These are phyloP conservation scores for Ramphastos sulfuratus DNA, from an alignment of 2,113 vertebrate genomes.

Conservation along the genomic window DNA sequence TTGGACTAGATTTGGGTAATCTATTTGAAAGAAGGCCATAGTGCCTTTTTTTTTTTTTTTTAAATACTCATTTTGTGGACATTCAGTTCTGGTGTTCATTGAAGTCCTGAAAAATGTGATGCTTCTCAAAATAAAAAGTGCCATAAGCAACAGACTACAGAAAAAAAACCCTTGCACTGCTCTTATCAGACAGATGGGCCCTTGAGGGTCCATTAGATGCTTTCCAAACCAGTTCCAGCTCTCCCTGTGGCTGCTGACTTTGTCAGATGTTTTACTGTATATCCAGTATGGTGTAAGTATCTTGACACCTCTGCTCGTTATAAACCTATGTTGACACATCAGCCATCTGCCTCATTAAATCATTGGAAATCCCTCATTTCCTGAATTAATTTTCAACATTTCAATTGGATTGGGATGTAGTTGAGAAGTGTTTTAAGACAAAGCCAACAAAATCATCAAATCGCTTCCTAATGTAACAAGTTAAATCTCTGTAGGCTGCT, in stretches of 20 bases:
- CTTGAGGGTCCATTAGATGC: background rate
- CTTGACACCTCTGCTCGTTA: background rate
- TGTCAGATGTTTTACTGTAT: background rate
- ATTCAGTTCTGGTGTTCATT: background rate
- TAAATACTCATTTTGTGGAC: rapidly evolving
- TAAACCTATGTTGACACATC: rapidly evolving
- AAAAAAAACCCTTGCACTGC: background rate
- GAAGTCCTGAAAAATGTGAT: rapidly evolving
- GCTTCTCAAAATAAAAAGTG: background rate
- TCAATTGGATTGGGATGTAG: background rate
- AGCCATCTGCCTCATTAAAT: background rate
- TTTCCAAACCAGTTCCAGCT: background rate
- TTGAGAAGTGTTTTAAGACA: background rate
- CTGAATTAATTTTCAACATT: background rate
- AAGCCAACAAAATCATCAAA: background rate
- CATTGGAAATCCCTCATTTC: background rate
- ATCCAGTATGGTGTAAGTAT: background rate
- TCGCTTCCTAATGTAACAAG: background rate
- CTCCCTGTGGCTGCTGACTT: background rate
- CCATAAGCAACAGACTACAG: background rate
- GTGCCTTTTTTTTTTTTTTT: too few species aligned
- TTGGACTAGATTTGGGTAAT: background rate
- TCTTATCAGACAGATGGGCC: background rate
- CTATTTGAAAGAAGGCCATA: background rate
- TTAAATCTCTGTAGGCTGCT: background rate